A percentile compares a stretch with the other conserved stretches of the same genome.
These are phyloP conservation scores for Pachyuromys duprasi DNA, from an alignment of 2,797 vertebrate genomes.

Conservation along the genomic window DNA sequence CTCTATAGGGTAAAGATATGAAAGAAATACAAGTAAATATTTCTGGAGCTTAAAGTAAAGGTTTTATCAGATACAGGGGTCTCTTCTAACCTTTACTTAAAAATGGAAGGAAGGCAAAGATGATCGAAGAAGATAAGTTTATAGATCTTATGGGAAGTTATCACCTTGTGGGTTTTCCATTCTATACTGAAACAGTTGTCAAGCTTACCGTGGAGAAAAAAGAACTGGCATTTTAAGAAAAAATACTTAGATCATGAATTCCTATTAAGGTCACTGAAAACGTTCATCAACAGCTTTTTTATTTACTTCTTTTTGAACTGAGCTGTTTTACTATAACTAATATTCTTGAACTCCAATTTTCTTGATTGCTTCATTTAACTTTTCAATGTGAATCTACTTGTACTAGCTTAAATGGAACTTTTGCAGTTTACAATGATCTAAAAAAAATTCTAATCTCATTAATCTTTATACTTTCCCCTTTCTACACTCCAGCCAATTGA, in stretches of 20 bases:
- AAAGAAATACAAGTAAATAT: conserved; percentile 12
- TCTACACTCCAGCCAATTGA: neutral
- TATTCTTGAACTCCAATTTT: neutral
- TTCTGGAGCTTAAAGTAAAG: neutral
- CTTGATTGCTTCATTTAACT: neutral
- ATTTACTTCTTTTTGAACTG: neutral
- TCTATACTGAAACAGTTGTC: conserved; percentile 21
- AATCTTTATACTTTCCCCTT: neutral
- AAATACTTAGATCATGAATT: neutral
- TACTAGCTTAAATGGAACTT: conserved; percentile 9
- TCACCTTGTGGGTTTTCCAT: conserved; percentile 22
- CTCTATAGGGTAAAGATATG: neutral
- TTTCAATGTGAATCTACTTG: neutral
- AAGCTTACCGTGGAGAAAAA: neutral
- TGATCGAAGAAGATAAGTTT: neutral
- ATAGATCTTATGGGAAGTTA: conserved; percentile 37
- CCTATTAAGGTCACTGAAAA: neutral
- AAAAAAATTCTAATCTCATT: conserved; percentile 4
- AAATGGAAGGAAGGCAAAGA: neutral
- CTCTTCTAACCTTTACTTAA: neutral
- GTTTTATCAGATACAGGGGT: neutral
- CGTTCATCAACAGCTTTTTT: neutral
- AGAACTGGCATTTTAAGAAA: neutral
- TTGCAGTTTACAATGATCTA: neutral
- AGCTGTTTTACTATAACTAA: neutral